Percentiles rank a stretch among this genome's conserved stretches.
Evolutionary conservation across 1,140 invertebrate species (phyloP).

Genomic region (Drosophila pallidifrons): DNA sequence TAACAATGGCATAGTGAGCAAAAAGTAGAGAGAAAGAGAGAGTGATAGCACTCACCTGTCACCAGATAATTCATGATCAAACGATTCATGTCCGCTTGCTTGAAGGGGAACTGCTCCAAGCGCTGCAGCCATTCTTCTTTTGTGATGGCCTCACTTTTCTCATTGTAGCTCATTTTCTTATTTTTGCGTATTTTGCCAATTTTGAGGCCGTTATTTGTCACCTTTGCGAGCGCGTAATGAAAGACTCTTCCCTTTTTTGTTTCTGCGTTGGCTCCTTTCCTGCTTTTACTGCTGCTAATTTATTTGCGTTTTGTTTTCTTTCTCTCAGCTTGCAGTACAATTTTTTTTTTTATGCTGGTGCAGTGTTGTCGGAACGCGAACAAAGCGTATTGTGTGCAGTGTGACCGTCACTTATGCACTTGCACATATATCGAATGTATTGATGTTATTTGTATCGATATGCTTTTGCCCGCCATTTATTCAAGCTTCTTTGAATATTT

Average conservation of each 20-base stretch:
- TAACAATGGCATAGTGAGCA: too few species aligned
- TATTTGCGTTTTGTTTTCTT: slow-evolving; percentile 3
- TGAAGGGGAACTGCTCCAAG: slow-evolving; percentile 92
- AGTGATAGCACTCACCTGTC: slow-evolving; percentile 86
- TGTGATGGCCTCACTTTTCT: slow-evolving; percentile 75
- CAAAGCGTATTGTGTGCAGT: too few species aligned
- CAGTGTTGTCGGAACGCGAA: too few species aligned
- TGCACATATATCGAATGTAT: too few species aligned
- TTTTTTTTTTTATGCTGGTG: too few species aligned
- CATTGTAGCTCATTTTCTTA: slow-evolving; percentile 85
- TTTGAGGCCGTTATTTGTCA: slow-evolving; percentile 80
- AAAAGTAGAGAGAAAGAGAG: background rate
- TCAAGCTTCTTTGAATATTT: too few species aligned
- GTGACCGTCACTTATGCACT: too few species aligned
- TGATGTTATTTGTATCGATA: too few species aligned
- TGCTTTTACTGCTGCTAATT: background rate
- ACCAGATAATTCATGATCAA: slow-evolving; percentile 99
- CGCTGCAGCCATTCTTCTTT: slow-evolving; percentile 89
- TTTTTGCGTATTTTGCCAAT: slow-evolving; percentile 91
- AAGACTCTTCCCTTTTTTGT: slow-evolving; percentile 1
- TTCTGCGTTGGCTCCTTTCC: background rate
- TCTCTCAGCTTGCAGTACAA: too few species aligned
- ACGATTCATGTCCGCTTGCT: slow-evolving; percentile 97
- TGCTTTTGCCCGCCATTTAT: too few species aligned
- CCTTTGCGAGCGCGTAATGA: slow-evolving; percentile 34